Percentiles rank a stretch among this genome's conserved stretches.
Conservation (phyloP, 2,113 vertebrate genomes). For the Lamprotornis superbus region DNA sequence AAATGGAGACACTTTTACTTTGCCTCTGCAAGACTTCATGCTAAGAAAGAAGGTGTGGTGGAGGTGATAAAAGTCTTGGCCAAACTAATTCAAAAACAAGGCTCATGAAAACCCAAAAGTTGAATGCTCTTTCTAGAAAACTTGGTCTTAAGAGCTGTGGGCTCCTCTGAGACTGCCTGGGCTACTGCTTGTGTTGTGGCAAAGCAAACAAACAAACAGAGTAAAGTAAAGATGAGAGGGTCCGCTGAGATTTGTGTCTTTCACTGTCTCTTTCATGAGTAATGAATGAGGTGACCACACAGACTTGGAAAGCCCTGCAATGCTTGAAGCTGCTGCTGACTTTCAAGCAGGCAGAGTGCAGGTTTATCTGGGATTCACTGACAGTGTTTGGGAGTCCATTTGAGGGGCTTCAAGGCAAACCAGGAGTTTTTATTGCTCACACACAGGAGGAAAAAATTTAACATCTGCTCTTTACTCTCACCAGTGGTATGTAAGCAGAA, state of each 20-base stretch:
- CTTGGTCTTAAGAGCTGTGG: background rate
- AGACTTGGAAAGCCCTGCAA: constrained; percentile 46
- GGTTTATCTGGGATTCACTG: constrained; percentile 12
- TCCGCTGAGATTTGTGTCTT: constrained; percentile 58
- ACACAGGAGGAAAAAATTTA: background rate
- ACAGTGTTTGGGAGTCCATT: background rate
- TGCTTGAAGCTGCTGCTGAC: constrained; percentile 8
- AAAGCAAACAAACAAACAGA: constrained; percentile 72
- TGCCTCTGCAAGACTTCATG: background rate
- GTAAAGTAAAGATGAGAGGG: constrained; percentile 65
- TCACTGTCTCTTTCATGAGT: constrained; percentile 68
- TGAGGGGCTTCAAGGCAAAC: constrained; percentile 25
- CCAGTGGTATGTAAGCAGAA: background rate
- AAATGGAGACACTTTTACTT: background rate
- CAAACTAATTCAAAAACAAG: background rate
- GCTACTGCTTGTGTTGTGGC: constrained; percentile 41
- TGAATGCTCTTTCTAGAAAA: constrained; percentile 67
- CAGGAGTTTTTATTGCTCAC: background rate
- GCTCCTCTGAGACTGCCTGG: constrained; percentile 9
- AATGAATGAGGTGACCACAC: constrained; percentile 67
- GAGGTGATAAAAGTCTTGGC: background rate
- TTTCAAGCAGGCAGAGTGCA: constrained; percentile 42
- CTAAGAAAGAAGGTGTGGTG: background rate
- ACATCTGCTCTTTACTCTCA: constrained; percentile 6
- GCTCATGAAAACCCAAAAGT: background rate